Conservation (phyloP, 2,113 vertebrate species). For the Carassius carassius region DNA sequence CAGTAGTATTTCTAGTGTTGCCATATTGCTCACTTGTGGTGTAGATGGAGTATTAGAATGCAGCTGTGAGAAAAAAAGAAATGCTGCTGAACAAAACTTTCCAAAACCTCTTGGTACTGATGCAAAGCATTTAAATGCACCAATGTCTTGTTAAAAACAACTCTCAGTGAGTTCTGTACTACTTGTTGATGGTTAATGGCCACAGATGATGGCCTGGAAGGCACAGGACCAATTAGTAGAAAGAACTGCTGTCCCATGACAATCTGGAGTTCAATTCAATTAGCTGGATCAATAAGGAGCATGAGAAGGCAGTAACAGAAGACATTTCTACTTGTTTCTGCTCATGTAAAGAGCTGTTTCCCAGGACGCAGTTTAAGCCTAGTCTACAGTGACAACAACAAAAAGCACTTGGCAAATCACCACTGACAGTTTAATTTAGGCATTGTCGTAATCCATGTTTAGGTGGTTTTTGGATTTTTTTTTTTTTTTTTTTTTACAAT, state of each 20-base stretch:
- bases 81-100: neutral
- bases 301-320: conserved; percentile 30
- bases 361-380: neutral
- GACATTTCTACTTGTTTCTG: neutral
- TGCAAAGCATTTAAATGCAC: neutral
- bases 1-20: neutral
- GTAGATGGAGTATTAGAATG: neutral
- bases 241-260: conserved; percentile 30
- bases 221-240: conserved; percentile 14
- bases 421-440: conserved; percentile 17
- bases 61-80: neutral
- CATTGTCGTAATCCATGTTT: neutral
- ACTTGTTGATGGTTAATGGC: neutral
- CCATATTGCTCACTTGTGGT: neutral
- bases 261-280: conserved; percentile 29
- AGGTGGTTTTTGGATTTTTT: neutral
- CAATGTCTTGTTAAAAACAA: neutral
- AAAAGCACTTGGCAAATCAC: neutral
- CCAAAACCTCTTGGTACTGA: neutral
- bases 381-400: conserved; percentile 11
- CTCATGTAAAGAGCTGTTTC: conserved; percentile 20
- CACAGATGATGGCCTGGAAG: conserved; percentile 9
- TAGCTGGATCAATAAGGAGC: conserved; percentile 33
- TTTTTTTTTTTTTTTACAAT: neutral
- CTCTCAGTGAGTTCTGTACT: neutral